phyloP scores from a whole-genome alignment of 2,888 invertebrate genomes.

The Sesia bembeciformis region DNA sequence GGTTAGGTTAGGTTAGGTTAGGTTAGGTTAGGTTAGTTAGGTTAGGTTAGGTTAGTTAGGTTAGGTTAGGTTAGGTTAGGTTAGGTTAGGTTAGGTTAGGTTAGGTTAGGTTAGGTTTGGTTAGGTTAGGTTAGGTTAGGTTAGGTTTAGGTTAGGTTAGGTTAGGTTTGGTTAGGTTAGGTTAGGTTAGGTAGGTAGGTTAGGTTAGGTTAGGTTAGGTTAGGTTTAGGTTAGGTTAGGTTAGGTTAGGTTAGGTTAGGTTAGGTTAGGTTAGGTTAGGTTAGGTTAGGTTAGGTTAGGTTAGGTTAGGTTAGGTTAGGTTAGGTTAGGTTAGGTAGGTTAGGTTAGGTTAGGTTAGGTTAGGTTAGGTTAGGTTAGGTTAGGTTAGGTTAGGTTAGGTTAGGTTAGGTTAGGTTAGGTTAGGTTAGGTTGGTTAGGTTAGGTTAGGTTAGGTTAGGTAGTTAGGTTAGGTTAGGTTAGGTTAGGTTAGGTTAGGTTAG shows the following conservation, averaged over 20 bases:
- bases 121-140: not conserved
- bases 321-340: constrained; percentile 3
- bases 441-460: constrained; percentile 1
- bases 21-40: constrained; percentile 3
- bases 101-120: constrained; percentile 7
- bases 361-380: not conserved
- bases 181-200: constrained; percentile 10
- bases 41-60: constrained; percentile 7
- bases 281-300: constrained; percentile 9
- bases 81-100: constrained; percentile 5
- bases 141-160: no score
- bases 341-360: not conserved
- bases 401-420: constrained; percentile 1
- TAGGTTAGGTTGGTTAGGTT: constrained; percentile 2
- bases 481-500: constrained; percentile 11
- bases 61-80: constrained; percentile 4
- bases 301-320: constrained; percentile 13
- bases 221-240: constrained; percentile 10
- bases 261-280: no score
- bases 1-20: constrained; percentile 1
- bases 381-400: not conserved
- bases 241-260: constrained; percentile 11
- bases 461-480: constrained; percentile 10
- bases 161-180: no score
- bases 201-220: constrained; percentile 12